phyloP scores from a whole-genome alignment of 2,888 invertebrate genomes.

The Steinernema scapterisci region DNA sequence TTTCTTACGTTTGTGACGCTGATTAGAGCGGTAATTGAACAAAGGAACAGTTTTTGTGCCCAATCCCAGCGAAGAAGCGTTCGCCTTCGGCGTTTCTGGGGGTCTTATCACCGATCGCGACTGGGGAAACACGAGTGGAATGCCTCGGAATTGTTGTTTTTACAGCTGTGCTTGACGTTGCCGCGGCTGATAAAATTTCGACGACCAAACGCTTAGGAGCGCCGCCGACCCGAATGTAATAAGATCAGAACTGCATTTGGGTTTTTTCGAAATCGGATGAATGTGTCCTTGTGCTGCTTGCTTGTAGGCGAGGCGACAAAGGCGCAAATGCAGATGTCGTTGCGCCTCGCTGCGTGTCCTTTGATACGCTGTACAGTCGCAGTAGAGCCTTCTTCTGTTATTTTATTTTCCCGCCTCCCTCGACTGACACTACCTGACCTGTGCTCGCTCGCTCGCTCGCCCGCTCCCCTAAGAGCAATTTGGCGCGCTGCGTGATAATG shows the following conservation, averaged over 20 bases:
- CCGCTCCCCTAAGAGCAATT: not conserved
- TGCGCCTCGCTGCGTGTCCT: slow-evolving; percentile 26
- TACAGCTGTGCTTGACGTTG: too few relatives aligned
- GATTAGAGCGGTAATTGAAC: too few relatives aligned
- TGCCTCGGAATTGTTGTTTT: too few relatives aligned
- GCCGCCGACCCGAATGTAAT: slow-evolving; percentile 5
- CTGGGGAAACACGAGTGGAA: not conserved
- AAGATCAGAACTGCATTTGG: slow-evolving; percentile 7
- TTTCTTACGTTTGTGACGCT: too few relatives aligned
- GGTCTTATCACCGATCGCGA: not conserved
- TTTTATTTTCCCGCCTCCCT: slow-evolving; percentile 22
- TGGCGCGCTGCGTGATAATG: slow-evolving; percentile 18
- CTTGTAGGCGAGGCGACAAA: slow-evolving; percentile 17
- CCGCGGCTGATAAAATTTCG: too few relatives aligned
- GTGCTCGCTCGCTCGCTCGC: not conserved
- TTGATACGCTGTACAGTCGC: slow-evolving; percentile 16
- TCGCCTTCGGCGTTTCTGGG: not conserved
- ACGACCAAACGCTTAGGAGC: not conserved
- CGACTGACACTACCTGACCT: not conserved
- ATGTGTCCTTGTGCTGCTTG: slow-evolving; percentile 14
- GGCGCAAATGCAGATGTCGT: slow-evolving; percentile 29
- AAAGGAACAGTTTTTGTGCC: too few relatives aligned
- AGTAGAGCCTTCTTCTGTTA: slow-evolving; percentile 13
- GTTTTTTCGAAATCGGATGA: slow-evolving; percentile 31
- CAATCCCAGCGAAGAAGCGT: not conserved